phyloP scores from a whole-genome alignment of 2,888 invertebrate species.

The Pinctada fucata region DNA sequence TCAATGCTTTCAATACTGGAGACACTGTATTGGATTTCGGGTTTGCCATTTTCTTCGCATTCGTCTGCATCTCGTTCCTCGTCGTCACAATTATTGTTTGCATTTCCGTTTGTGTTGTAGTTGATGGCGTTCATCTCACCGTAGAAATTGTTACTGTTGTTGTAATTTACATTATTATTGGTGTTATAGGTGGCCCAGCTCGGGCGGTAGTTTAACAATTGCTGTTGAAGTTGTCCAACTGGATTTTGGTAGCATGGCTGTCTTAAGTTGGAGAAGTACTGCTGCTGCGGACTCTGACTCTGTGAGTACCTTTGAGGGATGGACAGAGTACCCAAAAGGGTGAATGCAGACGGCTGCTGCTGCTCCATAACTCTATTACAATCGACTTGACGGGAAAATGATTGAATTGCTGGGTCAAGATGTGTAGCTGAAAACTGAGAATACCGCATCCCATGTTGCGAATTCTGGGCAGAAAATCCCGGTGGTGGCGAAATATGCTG shows the following conservation, averaged over 20 bases:
- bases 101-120: not conserved
- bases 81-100: not conserved
- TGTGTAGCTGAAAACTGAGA: not conserved
- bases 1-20: not conserved
- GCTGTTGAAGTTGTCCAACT: not conserved
- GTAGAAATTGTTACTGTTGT: constrained; percentile 1
- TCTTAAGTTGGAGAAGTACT: not conserved
- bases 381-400: not conserved
- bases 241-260: not conserved
- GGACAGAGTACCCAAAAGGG: not conserved
- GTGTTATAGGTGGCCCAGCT: not conserved
- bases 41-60: not conserved
- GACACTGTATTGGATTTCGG: not conserved
- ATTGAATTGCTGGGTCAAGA: not conserved
- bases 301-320: not conserved
- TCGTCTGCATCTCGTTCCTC: not conserved
- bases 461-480: not conserved
- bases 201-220: not conserved
- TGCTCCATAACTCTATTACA: not conserved
- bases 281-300: not conserved
- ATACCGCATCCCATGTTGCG: not conserved
- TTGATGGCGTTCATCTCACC: constrained; percentile 15
- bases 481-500: not conserved
- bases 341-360: constrained; percentile 1
- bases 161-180: constrained; percentile 4